Percentiles rank a stretch among this genome's conserved stretches.
phyloP scores from a whole-genome alignment of 1,140 invertebrate genomes.

The Temnothorax curvispinosus region DNA sequence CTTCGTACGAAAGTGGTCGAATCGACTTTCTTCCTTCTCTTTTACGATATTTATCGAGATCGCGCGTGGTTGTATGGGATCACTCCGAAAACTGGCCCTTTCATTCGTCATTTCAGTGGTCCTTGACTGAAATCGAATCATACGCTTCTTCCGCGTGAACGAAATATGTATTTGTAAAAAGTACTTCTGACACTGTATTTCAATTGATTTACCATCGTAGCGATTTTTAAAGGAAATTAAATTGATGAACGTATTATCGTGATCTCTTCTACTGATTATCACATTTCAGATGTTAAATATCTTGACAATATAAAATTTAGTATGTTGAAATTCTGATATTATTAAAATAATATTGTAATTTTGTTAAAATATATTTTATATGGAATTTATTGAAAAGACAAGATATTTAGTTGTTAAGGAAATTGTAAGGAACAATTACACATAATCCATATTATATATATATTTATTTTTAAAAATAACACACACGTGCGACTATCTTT shows the following conservation, averaged over 20 bases:
- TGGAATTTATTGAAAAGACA: neutral
- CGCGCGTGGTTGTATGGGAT: constrained; percentile 50
- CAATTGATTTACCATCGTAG: neutral
- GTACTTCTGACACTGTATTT: neutral
- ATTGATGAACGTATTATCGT: neutral
- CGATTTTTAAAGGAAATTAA: neutral
- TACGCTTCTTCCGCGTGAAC: constrained; percentile 29
- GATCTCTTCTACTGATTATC: no score
- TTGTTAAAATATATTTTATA: constrained; percentile 2
- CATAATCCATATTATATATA: neutral
- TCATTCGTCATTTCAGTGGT: constrained; percentile 36
- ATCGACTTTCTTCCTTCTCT: constrained; percentile 67
- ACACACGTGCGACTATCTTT: constrained; percentile 9
- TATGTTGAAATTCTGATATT: neutral
- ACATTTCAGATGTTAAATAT: neutral
- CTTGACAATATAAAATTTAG: neutral
- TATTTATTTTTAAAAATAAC: constrained; percentile 24
- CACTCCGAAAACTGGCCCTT: constrained; percentile 53
- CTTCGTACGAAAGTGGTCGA: constrained; percentile 67
- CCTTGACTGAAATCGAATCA: constrained; percentile 58
- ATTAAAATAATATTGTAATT: neutral
- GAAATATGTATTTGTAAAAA: neutral
- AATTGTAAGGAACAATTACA: neutral
- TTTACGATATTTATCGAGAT: constrained; percentile 66
- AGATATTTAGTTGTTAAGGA: neutral